Percentiles rank a stretch among this genome's conserved stretches.
These are phyloP conservation scores for Agriopis marginaria DNA, from an alignment of 2,888 invertebrate species.

Conservation along the genomic window DNA sequence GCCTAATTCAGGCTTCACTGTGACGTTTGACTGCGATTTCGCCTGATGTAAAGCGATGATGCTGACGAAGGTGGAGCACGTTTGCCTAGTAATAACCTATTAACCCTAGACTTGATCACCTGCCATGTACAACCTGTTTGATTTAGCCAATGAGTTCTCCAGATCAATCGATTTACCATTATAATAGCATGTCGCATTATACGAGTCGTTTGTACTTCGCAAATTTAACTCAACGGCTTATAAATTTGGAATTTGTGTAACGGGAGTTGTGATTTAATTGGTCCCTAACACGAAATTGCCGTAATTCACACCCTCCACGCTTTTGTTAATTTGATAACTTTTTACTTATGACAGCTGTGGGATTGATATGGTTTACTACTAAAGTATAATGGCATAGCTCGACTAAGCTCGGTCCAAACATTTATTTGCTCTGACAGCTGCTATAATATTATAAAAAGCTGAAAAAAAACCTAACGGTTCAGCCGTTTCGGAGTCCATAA, in stretches of 20 bases:
- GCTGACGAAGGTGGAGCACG: too few species aligned
- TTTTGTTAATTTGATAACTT: slow-evolving; percentile 26
- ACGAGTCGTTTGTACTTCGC: slow-evolving; percentile 7
- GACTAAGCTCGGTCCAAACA: too few species aligned
- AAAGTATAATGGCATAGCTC: neutral
- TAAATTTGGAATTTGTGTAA: slow-evolving; percentile 22
- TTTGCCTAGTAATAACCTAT: too few species aligned
- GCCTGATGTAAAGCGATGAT: too few species aligned
- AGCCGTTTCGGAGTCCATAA: too few species aligned
- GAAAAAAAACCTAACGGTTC: too few species aligned
- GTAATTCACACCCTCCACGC: slow-evolving; percentile 18
- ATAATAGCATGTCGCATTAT: slow-evolving; percentile 8
- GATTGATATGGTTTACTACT: neutral
- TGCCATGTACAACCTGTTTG: slow-evolving; percentile 14
- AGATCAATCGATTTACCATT: neutral
- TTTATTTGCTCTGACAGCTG: too few species aligned
- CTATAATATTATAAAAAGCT: too few species aligned
- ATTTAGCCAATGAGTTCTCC: neutral
- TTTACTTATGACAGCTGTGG: slow-evolving; percentile 14
- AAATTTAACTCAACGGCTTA: slow-evolving; percentile 7
- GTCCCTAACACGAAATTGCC: slow-evolving; percentile 18
- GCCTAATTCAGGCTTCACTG: too few species aligned
- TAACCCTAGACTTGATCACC: too few species aligned
- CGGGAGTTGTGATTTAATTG: slow-evolving; percentile 22
- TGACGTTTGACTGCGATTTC: too few species aligned